Conservation (phyloP, 1,140 invertebrate genomes). For the Sitobion miscanthi region DNA sequence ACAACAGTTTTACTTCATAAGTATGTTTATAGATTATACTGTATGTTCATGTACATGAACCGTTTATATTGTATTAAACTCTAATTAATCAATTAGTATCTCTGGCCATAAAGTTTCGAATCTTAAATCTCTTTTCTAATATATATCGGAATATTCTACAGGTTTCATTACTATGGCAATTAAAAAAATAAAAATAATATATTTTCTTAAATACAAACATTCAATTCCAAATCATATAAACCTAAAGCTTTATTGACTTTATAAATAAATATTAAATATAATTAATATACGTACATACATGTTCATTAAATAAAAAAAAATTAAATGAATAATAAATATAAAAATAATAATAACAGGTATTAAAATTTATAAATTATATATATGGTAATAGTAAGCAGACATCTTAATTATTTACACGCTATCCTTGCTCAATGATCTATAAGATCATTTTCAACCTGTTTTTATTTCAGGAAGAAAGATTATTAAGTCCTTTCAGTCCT, state of each 20-base stretch:
- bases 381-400: slow-evolving; percentile 35
- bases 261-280: slow-evolving; percentile 12
- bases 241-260: slow-evolving; percentile 30
- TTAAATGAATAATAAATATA: slow-evolving; percentile 18
- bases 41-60: too few species aligned
- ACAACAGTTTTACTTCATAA: too few species aligned
- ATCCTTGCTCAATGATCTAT: background rate
- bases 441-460: background rate
- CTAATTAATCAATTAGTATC: too few species aligned
- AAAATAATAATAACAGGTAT: slow-evolving; percentile 42
- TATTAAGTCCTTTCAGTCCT: background rate
- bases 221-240: background rate
- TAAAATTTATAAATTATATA: slow-evolving; percentile 43
- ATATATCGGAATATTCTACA: background rate
- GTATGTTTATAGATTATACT: too few species aligned
- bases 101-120: too few species aligned
- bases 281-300: slow-evolving; percentile 19
- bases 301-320: slow-evolving; percentile 34
- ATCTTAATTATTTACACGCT: background rate
- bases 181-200: background rate
- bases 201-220: slow-evolving; percentile 12
- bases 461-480: background rate
- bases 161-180: background rate
- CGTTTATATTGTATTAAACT: too few species aligned
- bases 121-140: too few species aligned